Percentiles rank a stretch among this genome's conserved stretches.
These are phyloP conservation scores for Catharus bicknelli DNA, from an alignment of 2,113 vertebrate genomes.

Conservation along the genomic window DNA sequence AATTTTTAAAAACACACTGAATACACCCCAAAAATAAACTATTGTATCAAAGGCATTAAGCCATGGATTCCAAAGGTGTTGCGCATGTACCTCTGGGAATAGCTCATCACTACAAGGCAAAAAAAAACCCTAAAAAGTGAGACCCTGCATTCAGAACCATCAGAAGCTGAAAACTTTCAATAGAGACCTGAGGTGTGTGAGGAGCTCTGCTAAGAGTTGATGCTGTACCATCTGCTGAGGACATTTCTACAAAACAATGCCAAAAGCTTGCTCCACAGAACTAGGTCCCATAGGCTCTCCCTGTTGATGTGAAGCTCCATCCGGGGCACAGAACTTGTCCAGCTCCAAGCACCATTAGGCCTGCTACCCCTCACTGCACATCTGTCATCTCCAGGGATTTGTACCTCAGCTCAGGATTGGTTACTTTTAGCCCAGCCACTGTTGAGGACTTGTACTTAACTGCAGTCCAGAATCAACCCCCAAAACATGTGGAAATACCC, in stretches of 20 bases:
- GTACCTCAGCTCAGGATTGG: background rate
- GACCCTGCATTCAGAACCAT: background rate
- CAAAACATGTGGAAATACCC: background rate
- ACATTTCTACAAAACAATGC: background rate
- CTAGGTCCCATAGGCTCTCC: background rate
- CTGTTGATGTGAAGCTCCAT: background rate
- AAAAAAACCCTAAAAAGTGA: background rate
- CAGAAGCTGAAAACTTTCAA: background rate
- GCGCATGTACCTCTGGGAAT: background rate
- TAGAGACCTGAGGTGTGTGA: background rate
- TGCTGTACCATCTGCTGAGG: background rate
- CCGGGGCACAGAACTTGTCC: background rate
- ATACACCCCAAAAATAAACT: background rate
- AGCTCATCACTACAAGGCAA: background rate
- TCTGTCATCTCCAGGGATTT: rapidly evolving
- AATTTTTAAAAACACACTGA: background rate
- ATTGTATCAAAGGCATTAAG: background rate
- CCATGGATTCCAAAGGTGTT: background rate
- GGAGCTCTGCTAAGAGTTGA: background rate
- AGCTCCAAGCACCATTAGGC: background rate
- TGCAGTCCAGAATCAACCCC: background rate
- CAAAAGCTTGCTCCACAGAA: background rate
- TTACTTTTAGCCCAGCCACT: background rate
- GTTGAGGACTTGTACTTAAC: background rate
- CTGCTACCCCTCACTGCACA: background rate